Conservation (phyloP, 2,113 vertebrate genomes). For the Tenebrosternarchus preto region DNA sequence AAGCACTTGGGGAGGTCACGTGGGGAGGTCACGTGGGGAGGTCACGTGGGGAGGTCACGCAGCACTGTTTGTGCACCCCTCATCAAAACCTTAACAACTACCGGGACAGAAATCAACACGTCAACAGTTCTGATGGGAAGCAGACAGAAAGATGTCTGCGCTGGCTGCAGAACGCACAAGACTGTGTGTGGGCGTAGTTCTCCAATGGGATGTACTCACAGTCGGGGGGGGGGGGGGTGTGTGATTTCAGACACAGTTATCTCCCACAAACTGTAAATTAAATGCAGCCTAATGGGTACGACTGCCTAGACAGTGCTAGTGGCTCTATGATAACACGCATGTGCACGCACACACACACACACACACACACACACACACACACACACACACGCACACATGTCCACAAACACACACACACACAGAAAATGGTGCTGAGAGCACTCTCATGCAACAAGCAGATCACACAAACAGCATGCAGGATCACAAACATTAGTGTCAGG, state of each 20-base stretch:
- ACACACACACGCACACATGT: constrained; percentile 24
- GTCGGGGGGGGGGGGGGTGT: too few species aligned
- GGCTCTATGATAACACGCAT: neutral
- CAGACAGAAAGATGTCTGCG: too few species aligned
- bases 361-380: neutral
- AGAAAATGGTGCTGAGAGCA: too few species aligned
- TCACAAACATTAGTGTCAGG: constrained; percentile 36
- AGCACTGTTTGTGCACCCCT: neutral
- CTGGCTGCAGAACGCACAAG: too few species aligned
- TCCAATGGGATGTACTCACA: too few species aligned
- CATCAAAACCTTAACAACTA: constrained; percentile 19
- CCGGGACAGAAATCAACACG: neutral
- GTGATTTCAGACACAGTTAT: too few species aligned
- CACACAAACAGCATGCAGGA: neutral
- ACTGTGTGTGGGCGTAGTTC: too few species aligned
- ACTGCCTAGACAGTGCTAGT: neutral
- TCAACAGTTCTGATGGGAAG: neutral
- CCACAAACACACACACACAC: constrained; percentile 24
- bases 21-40: too few species aligned
- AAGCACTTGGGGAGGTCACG: too few species aligned
- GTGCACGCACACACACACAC: neutral
- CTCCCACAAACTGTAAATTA: too few species aligned
- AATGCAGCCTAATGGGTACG: neutral
- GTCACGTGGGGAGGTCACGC: too few species aligned
- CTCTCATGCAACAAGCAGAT: constrained; percentile 21